Evolutionary conservation across 2,113 vertebrate species (phyloP).

Genomic region (Poecile atricapillus): DNA sequence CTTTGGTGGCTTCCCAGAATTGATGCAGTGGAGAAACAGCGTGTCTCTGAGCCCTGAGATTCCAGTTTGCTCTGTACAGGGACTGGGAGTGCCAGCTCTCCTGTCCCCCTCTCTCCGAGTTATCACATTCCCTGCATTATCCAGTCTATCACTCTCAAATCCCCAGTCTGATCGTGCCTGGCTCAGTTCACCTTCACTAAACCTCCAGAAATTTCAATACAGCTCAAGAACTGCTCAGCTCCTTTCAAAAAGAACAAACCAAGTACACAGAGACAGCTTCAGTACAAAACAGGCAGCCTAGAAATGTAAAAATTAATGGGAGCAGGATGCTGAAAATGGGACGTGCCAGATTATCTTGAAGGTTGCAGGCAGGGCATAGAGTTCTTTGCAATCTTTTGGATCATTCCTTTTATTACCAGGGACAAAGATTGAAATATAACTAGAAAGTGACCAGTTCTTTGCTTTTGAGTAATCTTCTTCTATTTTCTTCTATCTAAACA

Average conservation of each 20-base stretch:
- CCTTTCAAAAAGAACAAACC: background rate
- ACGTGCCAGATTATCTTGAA: background rate
- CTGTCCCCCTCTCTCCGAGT: background rate
- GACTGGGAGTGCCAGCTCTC: background rate
- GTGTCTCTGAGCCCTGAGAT: background rate
- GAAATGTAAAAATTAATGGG: background rate
- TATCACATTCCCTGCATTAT: background rate
- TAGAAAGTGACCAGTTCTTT: background rate
- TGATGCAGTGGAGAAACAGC: background rate
- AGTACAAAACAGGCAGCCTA: background rate
- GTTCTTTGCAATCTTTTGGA: background rate
- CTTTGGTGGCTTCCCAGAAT: background rate
- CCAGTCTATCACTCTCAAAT: background rate
- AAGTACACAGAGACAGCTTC: background rate
- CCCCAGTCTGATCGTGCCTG: background rate
- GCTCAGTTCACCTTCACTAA: background rate
- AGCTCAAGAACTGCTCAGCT: background rate
- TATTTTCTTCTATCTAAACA: background rate
- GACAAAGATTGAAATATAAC: background rate
- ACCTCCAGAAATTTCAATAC: background rate
- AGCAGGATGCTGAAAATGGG: background rate
- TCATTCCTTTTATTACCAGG: background rate
- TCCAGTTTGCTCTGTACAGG: background rate
- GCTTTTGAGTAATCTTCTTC: background rate
- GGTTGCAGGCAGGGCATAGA: background rate